Evolutionary conservation across 2,888 invertebrate genomes (phyloP).

Genomic region (Axea sp.): DNA sequence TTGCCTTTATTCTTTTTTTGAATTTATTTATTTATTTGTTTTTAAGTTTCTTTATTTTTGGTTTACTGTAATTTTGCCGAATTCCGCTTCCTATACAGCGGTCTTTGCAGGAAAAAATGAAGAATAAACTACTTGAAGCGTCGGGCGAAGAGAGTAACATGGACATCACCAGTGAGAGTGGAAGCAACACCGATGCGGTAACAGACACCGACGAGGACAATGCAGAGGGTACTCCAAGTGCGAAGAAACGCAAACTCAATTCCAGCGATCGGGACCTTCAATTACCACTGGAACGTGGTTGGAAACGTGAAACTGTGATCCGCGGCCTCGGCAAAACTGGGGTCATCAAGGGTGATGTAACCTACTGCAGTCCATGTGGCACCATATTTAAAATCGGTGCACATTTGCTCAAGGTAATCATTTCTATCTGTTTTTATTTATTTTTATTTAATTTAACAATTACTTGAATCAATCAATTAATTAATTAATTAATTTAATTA

Average conservation of each 20-base stretch:
- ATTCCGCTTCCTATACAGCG: constrained; percentile 73
- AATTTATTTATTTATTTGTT: not conserved
- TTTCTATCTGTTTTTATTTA: no score
- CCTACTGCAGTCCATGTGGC: constrained; percentile 88
- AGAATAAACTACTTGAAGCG: constrained; percentile 76
- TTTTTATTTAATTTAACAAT: not conserved
- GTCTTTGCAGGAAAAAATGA: constrained; percentile 79
- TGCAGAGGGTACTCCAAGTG: constrained; percentile 75
- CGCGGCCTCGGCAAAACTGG: constrained; percentile 92
- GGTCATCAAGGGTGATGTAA: constrained; percentile 94
- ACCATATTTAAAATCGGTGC: constrained; percentile 83
- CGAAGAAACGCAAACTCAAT: constrained; percentile 77
- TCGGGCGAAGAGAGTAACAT: constrained; percentile 79
- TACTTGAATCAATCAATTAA: no score
- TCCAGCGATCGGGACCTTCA: constrained; percentile 77
- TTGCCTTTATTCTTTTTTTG: no score
- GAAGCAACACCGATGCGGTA: constrained; percentile 77
- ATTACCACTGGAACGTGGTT: constrained; percentile 82
- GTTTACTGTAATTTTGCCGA: constrained; percentile 72
- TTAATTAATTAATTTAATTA: no score
- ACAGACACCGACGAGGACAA: constrained; percentile 78
- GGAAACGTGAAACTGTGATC: constrained; percentile 96
- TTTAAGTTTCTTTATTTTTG: constrained; percentile 39
- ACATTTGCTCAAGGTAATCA: constrained; percentile 81
- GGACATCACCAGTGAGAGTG: constrained; percentile 78